Conservation (phyloP, 2,113 vertebrate genomes). For the Craseonycteris thonglongyai region DNA sequence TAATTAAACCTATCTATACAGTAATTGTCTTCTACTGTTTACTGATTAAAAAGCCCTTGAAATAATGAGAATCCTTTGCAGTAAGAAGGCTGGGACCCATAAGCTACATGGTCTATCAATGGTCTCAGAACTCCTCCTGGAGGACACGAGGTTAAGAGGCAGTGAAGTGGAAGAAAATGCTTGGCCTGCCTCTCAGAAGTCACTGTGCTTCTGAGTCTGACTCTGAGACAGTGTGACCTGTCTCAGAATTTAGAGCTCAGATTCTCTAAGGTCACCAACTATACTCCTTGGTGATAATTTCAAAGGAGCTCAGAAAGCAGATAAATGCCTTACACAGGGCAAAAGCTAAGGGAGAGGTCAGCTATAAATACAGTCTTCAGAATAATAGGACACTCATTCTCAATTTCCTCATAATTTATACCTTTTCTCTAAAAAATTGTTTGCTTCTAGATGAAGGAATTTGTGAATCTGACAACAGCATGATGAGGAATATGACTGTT, state of each 20-base stretch:
- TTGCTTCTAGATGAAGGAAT: conserved; percentile 1
- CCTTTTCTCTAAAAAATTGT: background rate
- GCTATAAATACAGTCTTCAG: background rate
- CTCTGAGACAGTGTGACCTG: background rate
- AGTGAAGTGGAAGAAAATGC: background rate
- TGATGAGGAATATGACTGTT: background rate
- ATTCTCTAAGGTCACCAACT: background rate
- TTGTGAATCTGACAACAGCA: background rate
- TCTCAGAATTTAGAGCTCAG: background rate
- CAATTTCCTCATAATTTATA: background rate
- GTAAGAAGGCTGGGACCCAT: conserved; percentile 20
- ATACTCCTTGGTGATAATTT: background rate
- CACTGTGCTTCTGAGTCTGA: background rate
- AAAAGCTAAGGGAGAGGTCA: conserved; percentile 7
- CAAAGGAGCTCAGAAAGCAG: background rate
- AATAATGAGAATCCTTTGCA: conserved; percentile 59
- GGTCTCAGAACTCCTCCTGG: conserved; percentile 55
- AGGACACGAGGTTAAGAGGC: conserved; percentile 16
- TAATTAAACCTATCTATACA: conserved; percentile 63
- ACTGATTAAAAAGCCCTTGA: conserved; percentile 60
- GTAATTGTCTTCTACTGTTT: conserved; percentile 62
- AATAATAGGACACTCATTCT: background rate
- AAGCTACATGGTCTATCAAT: background rate
- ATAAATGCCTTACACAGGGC: background rate
- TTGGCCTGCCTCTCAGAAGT: background rate